Evolutionary conservation across 2,797 vertebrate species (phyloP).

Genomic region (Trachops cirrhosus): DNA sequence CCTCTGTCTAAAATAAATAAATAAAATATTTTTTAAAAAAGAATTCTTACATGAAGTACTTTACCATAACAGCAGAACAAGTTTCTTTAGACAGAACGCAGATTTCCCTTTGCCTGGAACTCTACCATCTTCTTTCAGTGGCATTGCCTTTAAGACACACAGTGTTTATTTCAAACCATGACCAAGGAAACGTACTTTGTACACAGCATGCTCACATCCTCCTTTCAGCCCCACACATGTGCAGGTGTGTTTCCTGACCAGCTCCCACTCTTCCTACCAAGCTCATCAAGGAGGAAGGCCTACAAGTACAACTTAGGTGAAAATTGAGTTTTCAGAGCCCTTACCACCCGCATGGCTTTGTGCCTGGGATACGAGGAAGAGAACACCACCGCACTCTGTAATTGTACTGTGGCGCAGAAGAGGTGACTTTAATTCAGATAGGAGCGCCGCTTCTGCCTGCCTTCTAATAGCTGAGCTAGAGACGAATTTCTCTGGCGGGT

Average conservation of each 20-base stretch:
- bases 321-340: background rate
- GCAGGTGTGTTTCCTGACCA: background rate
- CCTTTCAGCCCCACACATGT: background rate
- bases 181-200: background rate
- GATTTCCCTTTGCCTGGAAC: background rate
- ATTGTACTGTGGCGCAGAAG: background rate
- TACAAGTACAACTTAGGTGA: background rate
- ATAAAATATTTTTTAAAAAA: background rate
- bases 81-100: slow-evolving; percentile 49
- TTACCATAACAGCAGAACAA: background rate
- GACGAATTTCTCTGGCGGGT: background rate
- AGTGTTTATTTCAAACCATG: background rate
- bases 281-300: background rate
- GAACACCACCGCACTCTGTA: background rate
- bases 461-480: background rate
- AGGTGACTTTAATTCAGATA: background rate
- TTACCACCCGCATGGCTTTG: background rate
- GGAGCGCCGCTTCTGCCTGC: background rate
- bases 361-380: background rate
- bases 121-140: background rate
- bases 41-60: background rate
- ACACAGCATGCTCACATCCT: background rate
- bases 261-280: background rate
- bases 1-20: too few relatives aligned
- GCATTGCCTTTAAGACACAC: background rate